These are phyloP conservation scores for Chelonia mydas DNA, from an alignment of 2,797 vertebrate genomes.

Conservation along the genomic window DNA sequence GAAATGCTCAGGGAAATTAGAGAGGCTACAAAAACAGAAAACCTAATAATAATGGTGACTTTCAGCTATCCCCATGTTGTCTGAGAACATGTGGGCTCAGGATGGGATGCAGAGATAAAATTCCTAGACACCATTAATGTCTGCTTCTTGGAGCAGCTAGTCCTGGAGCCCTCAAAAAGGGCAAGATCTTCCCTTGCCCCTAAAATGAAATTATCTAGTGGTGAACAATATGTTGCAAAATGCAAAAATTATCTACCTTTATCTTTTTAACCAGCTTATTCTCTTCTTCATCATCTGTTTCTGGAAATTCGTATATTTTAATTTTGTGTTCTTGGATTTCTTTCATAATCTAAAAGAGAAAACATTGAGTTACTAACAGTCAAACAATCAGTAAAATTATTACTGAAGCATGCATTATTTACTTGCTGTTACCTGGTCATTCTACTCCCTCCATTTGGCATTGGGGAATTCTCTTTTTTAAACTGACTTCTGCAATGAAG, in stretches of 20 bases:
- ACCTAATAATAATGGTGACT: not conserved
- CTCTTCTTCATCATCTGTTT: slow-evolving; percentile 98
- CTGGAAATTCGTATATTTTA: slow-evolving; percentile 99
- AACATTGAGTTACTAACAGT: not conserved
- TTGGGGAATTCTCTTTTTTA: not conserved
- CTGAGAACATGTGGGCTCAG: not conserved
- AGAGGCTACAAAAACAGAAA: not conserved
- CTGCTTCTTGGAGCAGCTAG: not conserved
- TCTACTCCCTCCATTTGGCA: not conserved
- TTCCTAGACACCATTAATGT: not conserved
- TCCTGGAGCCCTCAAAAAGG: not conserved
- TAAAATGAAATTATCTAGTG: not conserved
- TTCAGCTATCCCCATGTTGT: not conserved
- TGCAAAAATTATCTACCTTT: slow-evolving; percentile 84
- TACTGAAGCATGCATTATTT: not conserved
- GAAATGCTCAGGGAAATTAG: not conserved
- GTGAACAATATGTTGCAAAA: not conserved
- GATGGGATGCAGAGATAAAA: not conserved
- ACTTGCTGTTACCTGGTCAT: not conserved
- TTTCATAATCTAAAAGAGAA: slow-evolving; percentile 91
- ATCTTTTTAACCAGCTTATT: slow-evolving; percentile 98
- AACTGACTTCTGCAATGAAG: not conserved
- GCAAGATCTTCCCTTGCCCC: accelerated
- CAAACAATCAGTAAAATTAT: not conserved
- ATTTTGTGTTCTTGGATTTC: slow-evolving; percentile 99